phyloP scores from a whole-genome alignment of 2,888 invertebrate species.

The Acanthosepion pharaonis region DNA sequence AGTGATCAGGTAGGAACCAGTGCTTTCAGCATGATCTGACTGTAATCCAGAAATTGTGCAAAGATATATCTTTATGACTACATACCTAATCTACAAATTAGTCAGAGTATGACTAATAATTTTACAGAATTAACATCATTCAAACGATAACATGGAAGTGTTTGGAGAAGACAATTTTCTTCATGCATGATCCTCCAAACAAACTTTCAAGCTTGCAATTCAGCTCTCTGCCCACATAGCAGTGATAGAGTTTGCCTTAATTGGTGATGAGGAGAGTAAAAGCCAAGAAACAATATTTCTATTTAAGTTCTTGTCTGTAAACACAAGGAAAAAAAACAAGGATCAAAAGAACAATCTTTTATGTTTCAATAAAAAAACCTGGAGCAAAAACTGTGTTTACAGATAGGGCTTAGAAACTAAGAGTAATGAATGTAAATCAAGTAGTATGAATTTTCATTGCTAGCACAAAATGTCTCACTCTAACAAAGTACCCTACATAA shows the following conservation, averaged over 20 bases:
- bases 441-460: not conserved
- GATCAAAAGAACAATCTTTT: not conserved
- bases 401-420: not conserved
- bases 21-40: too few relatives aligned
- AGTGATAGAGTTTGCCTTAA: not conserved
- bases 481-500: not conserved
- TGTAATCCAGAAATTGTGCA: too few relatives aligned
- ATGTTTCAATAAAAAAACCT: not conserved
- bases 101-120: not conserved
- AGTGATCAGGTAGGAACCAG: too few relatives aligned
- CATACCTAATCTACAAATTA: not conserved
- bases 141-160: not conserved
- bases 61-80: too few relatives aligned
- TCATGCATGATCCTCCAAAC: too few relatives aligned
- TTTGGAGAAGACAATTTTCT: too few relatives aligned
- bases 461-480: not conserved
- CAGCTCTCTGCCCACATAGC: too few relatives aligned
- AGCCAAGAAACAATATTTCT: too few relatives aligned
- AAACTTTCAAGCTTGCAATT: too few relatives aligned
- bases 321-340: not conserved
- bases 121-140: not conserved
- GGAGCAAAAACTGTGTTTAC: not conserved
- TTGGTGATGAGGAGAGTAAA: too few relatives aligned
- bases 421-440: not conserved
- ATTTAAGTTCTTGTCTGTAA: too few relatives aligned